Evolutionary conservation across 2,797 vertebrate species (phyloP).

Genomic region (Cynopterus sphinx): DNA sequence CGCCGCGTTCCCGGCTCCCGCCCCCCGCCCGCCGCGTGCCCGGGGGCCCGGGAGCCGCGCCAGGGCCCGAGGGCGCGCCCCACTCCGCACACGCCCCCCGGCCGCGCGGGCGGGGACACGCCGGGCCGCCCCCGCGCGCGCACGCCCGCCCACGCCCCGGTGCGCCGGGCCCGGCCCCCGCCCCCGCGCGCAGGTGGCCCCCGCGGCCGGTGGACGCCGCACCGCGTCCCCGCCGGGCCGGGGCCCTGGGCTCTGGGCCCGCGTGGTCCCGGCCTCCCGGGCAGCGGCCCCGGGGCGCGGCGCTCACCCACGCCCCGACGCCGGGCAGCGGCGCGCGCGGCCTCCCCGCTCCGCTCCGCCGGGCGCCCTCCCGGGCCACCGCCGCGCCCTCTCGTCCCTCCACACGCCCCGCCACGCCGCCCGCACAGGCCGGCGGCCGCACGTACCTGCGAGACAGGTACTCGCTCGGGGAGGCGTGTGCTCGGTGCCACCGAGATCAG

Average conservation of each 20-base stretch:
- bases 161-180: too few relatives aligned
- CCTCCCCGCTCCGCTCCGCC: not conserved
- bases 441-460: conserved; percentile 52
- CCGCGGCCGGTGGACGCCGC: not conserved
- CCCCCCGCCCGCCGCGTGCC: not conserved
- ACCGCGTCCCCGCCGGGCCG: too few relatives aligned
- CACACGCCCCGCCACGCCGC: not conserved
- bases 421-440: not conserved
- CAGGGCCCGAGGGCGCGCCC: too few relatives aligned
- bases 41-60: accelerated
- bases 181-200: not conserved
- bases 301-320: not conserved
- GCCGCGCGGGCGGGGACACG: too few relatives aligned
- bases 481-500: conserved; percentile 35
- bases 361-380: not conserved
- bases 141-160: too few relatives aligned
- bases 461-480: not conserved
- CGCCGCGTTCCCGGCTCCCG: too few relatives aligned
- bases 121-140: too few relatives aligned
- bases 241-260: too few relatives aligned
- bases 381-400: not conserved
- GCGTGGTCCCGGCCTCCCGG: not conserved
- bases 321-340: not conserved
- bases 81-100: too few relatives aligned
- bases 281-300: not conserved